phyloP scores from a whole-genome alignment of 2,113 vertebrate genomes.

The Mormoops blainvillei region DNA sequence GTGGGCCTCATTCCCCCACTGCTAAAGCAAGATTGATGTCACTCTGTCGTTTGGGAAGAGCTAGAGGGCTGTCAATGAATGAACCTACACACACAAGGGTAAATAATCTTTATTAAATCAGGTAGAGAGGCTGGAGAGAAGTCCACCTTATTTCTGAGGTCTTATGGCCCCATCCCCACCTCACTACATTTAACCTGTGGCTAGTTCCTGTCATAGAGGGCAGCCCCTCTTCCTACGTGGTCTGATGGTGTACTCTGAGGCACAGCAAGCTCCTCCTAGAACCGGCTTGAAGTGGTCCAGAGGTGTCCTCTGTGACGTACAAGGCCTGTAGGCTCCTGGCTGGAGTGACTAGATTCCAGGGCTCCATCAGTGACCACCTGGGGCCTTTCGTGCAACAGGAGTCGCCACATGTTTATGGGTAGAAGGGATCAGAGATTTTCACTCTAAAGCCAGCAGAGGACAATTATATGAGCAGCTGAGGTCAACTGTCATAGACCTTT shows the following conservation, averaged over 20 bases:
- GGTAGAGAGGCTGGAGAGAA: background rate
- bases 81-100: background rate
- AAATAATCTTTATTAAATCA: background rate
- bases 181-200: background rate
- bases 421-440: background rate
- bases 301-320: background rate
- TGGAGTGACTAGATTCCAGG: background rate
- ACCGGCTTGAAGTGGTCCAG: too few species aligned
- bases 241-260: background rate
- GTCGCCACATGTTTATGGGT: background rate
- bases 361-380: rapidly evolving
- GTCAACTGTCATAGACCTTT: background rate
- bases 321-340: rapidly evolving
- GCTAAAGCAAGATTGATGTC: background rate
- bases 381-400: background rate
- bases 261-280: background rate
- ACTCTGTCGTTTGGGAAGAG: background rate
- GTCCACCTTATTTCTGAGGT: background rate
- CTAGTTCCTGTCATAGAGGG: rapidly evolving
- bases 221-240: background rate
- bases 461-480: background rate
- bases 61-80: background rate
- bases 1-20: background rate
- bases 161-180: background rate
- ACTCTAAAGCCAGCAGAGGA: background rate